A percentile compares a stretch with the other conserved stretches of the same genome.
Evolutionary conservation across 2,113 vertebrate species (phyloP).

Genomic region (Misgurnus mizolepis): DNA sequence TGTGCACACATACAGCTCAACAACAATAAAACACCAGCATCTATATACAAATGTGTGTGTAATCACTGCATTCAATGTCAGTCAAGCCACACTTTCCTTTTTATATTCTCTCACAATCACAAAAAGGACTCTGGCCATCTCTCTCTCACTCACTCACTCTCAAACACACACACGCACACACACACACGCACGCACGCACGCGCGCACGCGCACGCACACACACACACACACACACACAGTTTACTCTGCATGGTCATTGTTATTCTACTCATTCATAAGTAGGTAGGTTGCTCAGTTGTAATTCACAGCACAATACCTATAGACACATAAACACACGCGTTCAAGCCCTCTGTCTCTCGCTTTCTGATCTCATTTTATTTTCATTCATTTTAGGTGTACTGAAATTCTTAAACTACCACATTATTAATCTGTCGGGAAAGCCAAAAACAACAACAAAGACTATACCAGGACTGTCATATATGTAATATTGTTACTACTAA

Average conservation of each 20-base stretch:
- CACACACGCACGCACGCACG: too few species aligned
- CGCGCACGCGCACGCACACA: background rate
- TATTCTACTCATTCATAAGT: slow-evolving; percentile 46
- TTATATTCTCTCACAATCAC: background rate
- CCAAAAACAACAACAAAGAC: too few species aligned
- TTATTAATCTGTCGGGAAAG: background rate
- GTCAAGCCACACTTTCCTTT: slow-evolving; percentile 20
- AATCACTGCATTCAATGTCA: slow-evolving; percentile 50
- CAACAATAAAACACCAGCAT: background rate
- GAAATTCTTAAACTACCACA: background rate
- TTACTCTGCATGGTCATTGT: slow-evolving; percentile 39
- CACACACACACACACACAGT: background rate
- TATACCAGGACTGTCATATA: too few species aligned
- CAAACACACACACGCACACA: background rate
- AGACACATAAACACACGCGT: background rate
- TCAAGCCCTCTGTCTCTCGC: background rate
- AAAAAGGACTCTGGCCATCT: background rate
- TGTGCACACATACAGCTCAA: background rate
- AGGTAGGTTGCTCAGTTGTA: slow-evolving; percentile 36
- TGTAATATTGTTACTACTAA: too few species aligned
- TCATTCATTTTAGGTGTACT: background rate
- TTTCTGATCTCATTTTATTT: slow-evolving; percentile 12
- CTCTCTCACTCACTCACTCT: slow-evolving; percentile 2
- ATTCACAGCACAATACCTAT: slow-evolving; percentile 41
- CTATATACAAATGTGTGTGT: slow-evolving; percentile 17